A percentile compares a stretch with the other conserved stretches of the same genome.
Conservation (phyloP, 2,888 invertebrate genomes). For the Lottia scabra region DNA sequence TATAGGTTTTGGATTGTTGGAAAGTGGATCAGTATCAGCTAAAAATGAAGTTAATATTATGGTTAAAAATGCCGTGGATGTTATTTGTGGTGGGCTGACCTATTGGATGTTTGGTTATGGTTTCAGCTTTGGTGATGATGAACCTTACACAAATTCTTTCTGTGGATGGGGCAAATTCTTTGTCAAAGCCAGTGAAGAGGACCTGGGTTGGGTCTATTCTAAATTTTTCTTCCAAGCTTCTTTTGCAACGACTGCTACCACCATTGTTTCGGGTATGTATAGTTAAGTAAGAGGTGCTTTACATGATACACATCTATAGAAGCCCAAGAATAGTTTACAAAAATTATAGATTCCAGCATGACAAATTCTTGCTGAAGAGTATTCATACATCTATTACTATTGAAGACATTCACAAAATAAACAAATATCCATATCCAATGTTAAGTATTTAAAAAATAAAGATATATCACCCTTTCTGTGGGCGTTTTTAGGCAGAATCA, state of each 20-base stretch:
- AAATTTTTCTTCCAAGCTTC: constrained; percentile 61
- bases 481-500: too few relatives aligned
- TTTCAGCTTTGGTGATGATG: constrained; percentile 52
- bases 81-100: constrained; percentile 55
- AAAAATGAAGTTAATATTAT: constrained; percentile 62
- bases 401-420: too few relatives aligned
- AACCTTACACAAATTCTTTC: constrained; percentile 42
- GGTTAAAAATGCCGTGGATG: constrained; percentile 61
- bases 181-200: constrained; percentile 65
- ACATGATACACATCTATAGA: too few relatives aligned
- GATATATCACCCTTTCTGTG: too few relatives aligned
- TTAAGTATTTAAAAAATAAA: too few relatives aligned
- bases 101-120: constrained; percentile 61
- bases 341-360: too few relatives aligned
- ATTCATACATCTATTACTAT: too few relatives aligned
- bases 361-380: too few relatives aligned
- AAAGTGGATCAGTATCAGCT: constrained; percentile 52
- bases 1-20: constrained; percentile 59
- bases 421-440: too few relatives aligned
- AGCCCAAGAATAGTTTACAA: too few relatives aligned
- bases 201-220: constrained; percentile 46
- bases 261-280: constrained; percentile 56
- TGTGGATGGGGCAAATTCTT: constrained; percentile 58
- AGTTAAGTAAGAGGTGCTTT: too few relatives aligned
- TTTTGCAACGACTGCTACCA: constrained; percentile 59